Base-by-base conservation (phyloP, 2,113 vertebrate genomes). In the Hyperoodon ampullatus region DNA sequence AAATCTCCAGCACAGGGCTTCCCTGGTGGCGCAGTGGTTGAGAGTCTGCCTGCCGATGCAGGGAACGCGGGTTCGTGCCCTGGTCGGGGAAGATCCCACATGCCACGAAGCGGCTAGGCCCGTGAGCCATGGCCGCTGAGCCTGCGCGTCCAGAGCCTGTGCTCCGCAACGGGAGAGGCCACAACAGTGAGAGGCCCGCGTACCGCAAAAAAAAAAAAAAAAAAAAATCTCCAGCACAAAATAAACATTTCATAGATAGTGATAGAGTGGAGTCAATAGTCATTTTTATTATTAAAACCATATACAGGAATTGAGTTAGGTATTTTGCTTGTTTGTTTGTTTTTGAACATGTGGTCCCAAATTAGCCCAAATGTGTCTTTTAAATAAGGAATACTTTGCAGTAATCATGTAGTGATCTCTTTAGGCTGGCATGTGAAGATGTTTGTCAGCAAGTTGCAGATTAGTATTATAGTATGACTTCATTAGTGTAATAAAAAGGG, bases 261-360 rank as follows among this genome's bases (percentile, higher is more conserved):
- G 83, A 60, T n/a, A 92, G 74, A 78, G 58, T 90, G 39, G 70
- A 89, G n/a, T 88, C 88, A 81, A 1, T 71, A 58, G 65, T 55
- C 58, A 15, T 68, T 93, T 93, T 96, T 39, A 12, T 96, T 86
- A 94, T 92, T 97, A 94, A 97, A 97, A 55, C 63, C 93, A 96
- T 55, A 84, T 92, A 23, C 47, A 71, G 47, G 72, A 68, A 83
- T 71, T 74, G 55, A 50, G 39, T 89, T 83, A 68, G 60, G 10
- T 74, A 18, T 77, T 89, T 95, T 92, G 33, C 58, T 95, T 90
- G 47, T 44, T 72, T 94, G 63, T 63, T 90, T 83, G 47, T 63
- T 78, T 96, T 96, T 71, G 21, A 84, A 90, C 58, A 84, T 42
- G 7, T 71, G 63, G n/a, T 42, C 35, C 68, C 68, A 68, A 63